Conservation (phyloP, 1,140 invertebrate species). For the Fopius arisanus region DNA sequence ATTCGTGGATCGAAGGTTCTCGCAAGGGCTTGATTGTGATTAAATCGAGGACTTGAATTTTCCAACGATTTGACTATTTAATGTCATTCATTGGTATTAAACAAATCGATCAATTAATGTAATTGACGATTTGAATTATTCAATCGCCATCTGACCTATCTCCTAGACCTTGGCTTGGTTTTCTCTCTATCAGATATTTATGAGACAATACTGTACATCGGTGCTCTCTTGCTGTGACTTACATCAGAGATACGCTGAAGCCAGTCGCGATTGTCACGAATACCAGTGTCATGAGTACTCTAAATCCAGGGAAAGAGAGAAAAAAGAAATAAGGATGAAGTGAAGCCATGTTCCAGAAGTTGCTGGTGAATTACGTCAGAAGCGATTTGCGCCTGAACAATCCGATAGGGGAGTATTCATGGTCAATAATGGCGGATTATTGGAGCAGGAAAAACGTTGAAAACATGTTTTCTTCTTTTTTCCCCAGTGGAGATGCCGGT, state of each 20-base stretch:
- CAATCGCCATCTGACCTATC: neutral
- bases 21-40: too few species aligned
- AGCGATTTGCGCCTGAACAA: neutral
- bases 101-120: neutral
- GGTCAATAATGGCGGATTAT: neutral
- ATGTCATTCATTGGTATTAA: neutral
- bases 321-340: neutral
- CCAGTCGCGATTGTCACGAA: slow-evolving; percentile 6
- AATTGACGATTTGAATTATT: neutral
- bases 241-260: neutral
- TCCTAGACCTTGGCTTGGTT: slow-evolving; percentile 22
- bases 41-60: too few species aligned
- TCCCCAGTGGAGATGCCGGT: neutral
- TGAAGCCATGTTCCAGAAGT: neutral
- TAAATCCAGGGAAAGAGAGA: too few species aligned
- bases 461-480: neutral
- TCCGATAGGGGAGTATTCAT: neutral
- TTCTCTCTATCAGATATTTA: slow-evolving; percentile 28
- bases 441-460: neutral
- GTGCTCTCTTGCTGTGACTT: neutral
- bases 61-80: neutral
- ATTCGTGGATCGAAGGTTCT: neutral
- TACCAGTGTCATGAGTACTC: neutral
- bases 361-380: neutral
- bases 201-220: slow-evolving; percentile 2